These are phyloP conservation scores for Neosalanx taihuensis DNA, from an alignment of 2,797 vertebrate species.

Conservation along the genomic window DNA sequence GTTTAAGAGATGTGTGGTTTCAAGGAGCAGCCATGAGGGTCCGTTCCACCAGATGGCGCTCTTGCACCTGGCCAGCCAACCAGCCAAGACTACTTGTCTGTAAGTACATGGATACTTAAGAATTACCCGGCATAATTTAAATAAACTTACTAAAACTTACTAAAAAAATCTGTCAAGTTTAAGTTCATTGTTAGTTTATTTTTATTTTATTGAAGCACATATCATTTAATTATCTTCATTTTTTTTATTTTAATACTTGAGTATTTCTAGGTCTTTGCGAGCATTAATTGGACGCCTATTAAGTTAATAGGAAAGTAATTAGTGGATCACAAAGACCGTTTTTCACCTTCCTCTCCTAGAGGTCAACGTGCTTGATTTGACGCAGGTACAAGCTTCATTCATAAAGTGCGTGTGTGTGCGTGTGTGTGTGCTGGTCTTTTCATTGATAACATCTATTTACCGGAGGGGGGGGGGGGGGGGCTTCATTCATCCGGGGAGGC, in stretches of 20 bases:
- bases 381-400: constrained; percentile 46
- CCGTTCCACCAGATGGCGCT: constrained; percentile 58
- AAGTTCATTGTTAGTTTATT: not conserved
- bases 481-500: constrained; percentile 34
- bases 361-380: constrained; percentile 37
- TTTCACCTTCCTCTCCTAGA: constrained; percentile 7
- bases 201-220: not conserved
- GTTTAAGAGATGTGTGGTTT: not conserved
- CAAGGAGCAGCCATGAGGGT: not conserved
- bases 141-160: not conserved
- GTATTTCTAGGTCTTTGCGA: not conserved
- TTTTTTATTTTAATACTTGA: not conserved
- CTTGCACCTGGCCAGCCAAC: constrained; percentile 22
- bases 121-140: too few species aligned
- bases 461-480: constrained; percentile 26
- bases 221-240: not conserved
- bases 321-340: not conserved
- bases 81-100: not conserved
- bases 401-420: constrained; percentile 35
- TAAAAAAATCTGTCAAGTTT: not conserved
- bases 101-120: too few species aligned
- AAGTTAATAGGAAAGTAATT: not conserved
- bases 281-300: not conserved
- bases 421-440: constrained; percentile 27
- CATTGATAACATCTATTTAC: constrained; percentile 60